These are phyloP conservation scores for Esox lucius DNA, from an alignment of 2,797 vertebrate species.

Conservation along the genomic window DNA sequence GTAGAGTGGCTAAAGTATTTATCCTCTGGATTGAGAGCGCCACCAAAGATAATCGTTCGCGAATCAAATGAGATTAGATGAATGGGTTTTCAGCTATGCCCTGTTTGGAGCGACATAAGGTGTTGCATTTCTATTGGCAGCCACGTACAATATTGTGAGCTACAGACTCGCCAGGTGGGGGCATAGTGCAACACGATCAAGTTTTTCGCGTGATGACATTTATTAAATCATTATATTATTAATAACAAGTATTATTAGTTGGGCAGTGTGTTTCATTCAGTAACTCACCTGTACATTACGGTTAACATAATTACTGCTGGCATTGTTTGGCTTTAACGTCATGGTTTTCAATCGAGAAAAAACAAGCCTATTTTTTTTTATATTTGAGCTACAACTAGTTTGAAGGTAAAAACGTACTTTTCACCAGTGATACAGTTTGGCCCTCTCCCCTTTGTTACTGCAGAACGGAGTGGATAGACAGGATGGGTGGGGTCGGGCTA, in stretches of 20 bases:
- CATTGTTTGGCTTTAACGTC: too few species aligned
- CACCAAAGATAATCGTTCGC: neutral
- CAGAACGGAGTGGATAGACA: neutral
- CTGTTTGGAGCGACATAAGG: neutral
- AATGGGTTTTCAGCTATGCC: neutral
- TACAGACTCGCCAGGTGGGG: neutral
- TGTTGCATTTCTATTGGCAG: too few species aligned
- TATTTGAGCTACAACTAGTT: neutral
- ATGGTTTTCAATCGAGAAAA: neutral
- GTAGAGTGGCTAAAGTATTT: neutral
- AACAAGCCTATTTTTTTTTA: too few species aligned
- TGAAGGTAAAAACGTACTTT: neutral
- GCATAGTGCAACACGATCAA: neutral
- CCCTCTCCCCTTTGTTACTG: neutral
- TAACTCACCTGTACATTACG: conserved; percentile 25
- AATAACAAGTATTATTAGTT: conserved; percentile 3
- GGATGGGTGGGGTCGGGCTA: conserved; percentile 55
- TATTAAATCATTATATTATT: neutral
- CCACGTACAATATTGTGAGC: neutral
- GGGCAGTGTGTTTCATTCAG: conserved; percentile 25
- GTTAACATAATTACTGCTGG: neutral
- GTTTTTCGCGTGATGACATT: conserved; percentile 20
- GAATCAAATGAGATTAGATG: neutral
- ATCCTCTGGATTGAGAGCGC: neutral
- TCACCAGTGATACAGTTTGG: neutral